Evolutionary conservation across 1,140 invertebrate species (phyloP).

Genomic region (Drosophila rhopaloa): DNA sequence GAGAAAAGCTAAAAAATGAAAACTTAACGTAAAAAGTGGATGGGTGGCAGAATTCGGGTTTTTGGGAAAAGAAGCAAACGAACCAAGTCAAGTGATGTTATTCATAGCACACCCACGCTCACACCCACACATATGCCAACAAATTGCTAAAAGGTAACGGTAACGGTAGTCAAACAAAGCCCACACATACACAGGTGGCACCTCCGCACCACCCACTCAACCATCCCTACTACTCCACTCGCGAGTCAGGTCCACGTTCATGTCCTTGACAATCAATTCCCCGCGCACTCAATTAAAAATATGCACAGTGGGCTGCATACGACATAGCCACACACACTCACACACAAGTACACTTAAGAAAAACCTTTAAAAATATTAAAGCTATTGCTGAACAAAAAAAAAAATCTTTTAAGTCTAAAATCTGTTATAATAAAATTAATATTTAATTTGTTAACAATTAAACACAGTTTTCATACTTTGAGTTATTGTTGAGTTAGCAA

Average conservation of each 20-base stretch:
- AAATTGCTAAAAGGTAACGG: conserved; percentile 77
- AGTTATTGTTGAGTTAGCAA: too few species aligned
- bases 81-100: conserved; percentile 77
- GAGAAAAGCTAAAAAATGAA: conserved; percentile 29
- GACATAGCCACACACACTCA: conserved; percentile 26
- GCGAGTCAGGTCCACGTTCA: conserved; percentile 69
- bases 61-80: conserved; percentile 43
- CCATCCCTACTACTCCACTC: conserved; percentile 31
- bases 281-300: conserved; percentile 82
- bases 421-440: too few species aligned
- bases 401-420: too few species aligned
- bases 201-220: conserved; percentile 8
- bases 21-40: conserved; percentile 38
- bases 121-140: conserved; percentile 34
- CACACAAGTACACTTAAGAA: conserved; percentile 13
- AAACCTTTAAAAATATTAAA: too few species aligned
- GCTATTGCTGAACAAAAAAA: too few species aligned
- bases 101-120: conserved; percentile 64
- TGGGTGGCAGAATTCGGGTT: conserved; percentile 4
- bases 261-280: conserved; percentile 83
- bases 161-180: conserved; percentile 66
- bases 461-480: too few species aligned
- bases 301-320: conserved; percentile 74
- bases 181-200: conserved; percentile 40
- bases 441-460: too few species aligned